Base-by-base conservation (phyloP, 92 coral and sea anemone genomes). In the Epizoanthus rinbou region DNA sequence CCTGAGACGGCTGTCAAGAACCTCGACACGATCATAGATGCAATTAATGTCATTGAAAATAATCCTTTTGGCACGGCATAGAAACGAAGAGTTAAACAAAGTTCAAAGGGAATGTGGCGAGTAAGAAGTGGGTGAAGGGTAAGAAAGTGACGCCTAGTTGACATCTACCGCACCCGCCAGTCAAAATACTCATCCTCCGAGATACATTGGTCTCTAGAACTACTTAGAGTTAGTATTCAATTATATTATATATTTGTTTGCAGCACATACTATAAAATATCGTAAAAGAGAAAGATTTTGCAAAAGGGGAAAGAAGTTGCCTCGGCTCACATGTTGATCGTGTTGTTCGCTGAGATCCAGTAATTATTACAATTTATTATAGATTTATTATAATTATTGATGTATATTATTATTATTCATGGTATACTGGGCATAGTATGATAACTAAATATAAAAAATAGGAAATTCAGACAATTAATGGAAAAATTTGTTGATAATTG, bases 11-110 rank as follows among this genome's bases (percentile, higher is more conserved):
- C 76, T 13, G 78, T 68, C 5, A 88, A 73, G 24, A 88, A 85
- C 57, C 84, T 91, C 81, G 88, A 91, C 53, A 86, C 92, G 37
- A 91, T 91, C 28, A 67, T 91, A 45, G 95, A 91, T 43, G 95
- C 95, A 8, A 91, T 91, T 58, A 74, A 86, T 24, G 71, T 91
- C 18, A 86, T 91, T 21, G 95, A 91, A 72, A 89, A 84, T 52
- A 69, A 57, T 23, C 59, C 80, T 24, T 56, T 74, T 53, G 80
- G 57, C 28, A 52, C 54, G 54, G 13, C 16, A 74, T 7, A 56
- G 22, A 56, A 54, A 56, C 16, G 21, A 8, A 21, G 21, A 28
- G 43, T 17, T 74, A 4, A 53, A 10, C 72, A 18, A 25, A 31
- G 1, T 37, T 66, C 2, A 19, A 33, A 1, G 43, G 33, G n/a